Percentiles rank a stretch among this genome's conserved stretches.
These are phyloP conservation scores for Peromyscus eremicus DNA, from an alignment of 2,797 vertebrate species.

Conservation along the genomic window DNA sequence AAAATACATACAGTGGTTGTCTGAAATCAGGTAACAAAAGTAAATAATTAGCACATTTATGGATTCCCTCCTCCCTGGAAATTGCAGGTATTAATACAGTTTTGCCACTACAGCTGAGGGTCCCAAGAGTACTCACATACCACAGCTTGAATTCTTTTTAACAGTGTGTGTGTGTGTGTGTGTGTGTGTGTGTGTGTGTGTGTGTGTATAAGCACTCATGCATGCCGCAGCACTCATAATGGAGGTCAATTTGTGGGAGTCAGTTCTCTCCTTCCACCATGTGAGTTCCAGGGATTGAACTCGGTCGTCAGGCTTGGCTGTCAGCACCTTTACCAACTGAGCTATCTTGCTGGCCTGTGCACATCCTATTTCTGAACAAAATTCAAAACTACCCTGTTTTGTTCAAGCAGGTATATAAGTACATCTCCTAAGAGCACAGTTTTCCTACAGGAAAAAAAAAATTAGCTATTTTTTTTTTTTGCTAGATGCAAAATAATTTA, in stretches of 20 bases:
- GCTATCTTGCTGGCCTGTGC: neutral
- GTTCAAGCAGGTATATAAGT: neutral
- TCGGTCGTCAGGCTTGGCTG: neutral
- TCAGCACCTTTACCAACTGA: neutral
- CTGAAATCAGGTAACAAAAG: neutral
- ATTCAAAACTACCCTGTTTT: constrained; percentile 1
- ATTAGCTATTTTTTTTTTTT: neutral
- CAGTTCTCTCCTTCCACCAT: neutral
- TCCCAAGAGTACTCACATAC: neutral
- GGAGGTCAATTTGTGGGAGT: neutral
- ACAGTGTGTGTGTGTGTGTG: neutral
- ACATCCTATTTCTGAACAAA: neutral
- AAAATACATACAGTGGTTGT: neutral
- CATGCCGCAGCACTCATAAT: neutral
- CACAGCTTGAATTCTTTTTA: neutral
- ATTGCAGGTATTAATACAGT: neutral
- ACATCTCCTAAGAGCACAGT: constrained; percentile 30
- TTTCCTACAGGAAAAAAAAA: constrained; percentile 54
- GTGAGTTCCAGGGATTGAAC: neutral
- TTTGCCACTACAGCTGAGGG: neutral
- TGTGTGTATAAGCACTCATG: neutral
- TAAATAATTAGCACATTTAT: neutral
- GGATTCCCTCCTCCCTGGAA: neutral
- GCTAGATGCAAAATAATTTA: constrained; percentile 29
- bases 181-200: neutral